These are phyloP conservation scores for Cerastis leucographa DNA, from an alignment of 2,888 invertebrate genomes.

Conservation along the genomic window DNA sequence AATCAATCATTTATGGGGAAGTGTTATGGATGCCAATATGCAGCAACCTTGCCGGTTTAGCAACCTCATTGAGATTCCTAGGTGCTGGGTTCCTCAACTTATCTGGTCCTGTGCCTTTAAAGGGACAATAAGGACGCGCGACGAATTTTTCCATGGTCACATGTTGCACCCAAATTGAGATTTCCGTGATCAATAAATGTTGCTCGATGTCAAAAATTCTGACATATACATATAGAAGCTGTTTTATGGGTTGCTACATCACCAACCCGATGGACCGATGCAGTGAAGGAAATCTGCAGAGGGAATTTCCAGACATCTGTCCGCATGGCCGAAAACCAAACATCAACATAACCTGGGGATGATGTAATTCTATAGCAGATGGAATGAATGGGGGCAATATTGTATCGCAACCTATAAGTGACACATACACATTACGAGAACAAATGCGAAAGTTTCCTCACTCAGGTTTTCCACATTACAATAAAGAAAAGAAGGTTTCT, in stretches of 20 bases:
- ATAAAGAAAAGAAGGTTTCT: neutral
- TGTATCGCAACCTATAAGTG: neutral
- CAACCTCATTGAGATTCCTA: conserved; percentile 69
- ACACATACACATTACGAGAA: neutral
- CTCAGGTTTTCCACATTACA: neutral
- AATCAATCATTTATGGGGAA: conserved; percentile 61
- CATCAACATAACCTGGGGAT: too few species aligned
- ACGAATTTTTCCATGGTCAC: conserved; percentile 36
- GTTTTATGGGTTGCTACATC: neutral
- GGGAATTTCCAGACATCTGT: too few species aligned
- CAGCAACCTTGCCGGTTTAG: conserved; percentile 56
- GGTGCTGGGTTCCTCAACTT: conserved; percentile 28
- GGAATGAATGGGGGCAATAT: too few species aligned
- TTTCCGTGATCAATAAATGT: conserved; percentile 38
- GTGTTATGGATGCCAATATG: conserved; percentile 20
- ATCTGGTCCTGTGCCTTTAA: conserved; percentile 55
- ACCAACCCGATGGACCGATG: too few species aligned
- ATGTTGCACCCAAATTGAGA: conserved; percentile 45
- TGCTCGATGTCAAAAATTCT: conserved; percentile 7
- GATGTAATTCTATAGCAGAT: too few species aligned
- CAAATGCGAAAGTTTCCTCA: neutral
- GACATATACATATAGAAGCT: neutral
- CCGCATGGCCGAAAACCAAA: too few species aligned
- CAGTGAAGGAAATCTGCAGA: too few species aligned
- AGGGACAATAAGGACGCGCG: conserved; percentile 50